Conservation (phyloP, 2,113 vertebrate species). For the Mustela lutreola region DNA sequence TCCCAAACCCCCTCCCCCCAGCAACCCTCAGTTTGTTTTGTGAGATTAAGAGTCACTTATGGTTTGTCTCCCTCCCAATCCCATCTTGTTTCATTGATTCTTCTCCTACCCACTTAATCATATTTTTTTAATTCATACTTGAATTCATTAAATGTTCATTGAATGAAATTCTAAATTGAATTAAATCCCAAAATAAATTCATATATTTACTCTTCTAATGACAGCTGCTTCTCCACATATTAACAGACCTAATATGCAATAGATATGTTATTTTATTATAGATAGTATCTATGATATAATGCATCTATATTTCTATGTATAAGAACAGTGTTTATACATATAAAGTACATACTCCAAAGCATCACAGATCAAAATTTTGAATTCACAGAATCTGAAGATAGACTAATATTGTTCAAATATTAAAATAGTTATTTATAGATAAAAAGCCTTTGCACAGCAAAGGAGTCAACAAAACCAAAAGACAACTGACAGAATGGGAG, state of each 20-base stretch:
- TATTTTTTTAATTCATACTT: background rate
- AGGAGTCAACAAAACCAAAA: too few species aligned
- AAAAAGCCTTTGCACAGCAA: too few species aligned
- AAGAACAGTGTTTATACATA: background rate
- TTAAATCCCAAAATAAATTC: background rate
- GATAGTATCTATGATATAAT: background rate
- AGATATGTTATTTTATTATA: background rate
- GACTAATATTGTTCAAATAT: background rate
- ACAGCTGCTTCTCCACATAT: background rate
- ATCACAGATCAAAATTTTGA: constrained; percentile 13
- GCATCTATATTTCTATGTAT: background rate
- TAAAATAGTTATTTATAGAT: background rate
- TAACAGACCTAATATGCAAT: background rate
- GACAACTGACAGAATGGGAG: too few species aligned
- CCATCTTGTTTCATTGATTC: too few species aligned
- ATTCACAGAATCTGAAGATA: background rate
- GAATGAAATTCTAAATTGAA: constrained; percentile 30
- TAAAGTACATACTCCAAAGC: background rate
- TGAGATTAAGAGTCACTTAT: too few species aligned
- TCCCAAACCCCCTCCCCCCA: too few species aligned
- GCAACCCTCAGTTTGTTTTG: too few species aligned
- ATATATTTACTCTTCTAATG: background rate
- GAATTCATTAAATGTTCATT: background rate
- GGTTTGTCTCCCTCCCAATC: too few species aligned
- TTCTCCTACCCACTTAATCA: too few species aligned